Evolutionary conservation across 2,113 vertebrate species (phyloP), one percentile per base, ranked within the genome.

Genomic region (Nanorana parkeri): DNA sequence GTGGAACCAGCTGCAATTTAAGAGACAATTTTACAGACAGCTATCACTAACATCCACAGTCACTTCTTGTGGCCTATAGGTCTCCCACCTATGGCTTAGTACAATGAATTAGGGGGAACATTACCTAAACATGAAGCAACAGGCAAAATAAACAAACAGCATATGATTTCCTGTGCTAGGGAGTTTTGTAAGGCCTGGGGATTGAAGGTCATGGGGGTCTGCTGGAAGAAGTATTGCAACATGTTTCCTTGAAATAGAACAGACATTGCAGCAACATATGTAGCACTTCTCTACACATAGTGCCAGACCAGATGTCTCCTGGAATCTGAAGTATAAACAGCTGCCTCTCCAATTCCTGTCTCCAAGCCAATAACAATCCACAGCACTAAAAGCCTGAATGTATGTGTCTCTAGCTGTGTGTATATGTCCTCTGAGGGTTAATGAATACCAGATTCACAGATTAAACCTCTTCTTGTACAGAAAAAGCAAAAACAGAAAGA

Each of bases 251-350:
- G 80, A 66, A 75, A 71, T 47, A 28, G 19, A 58, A 24, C 63
- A 28, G 71, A 13, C 17, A 20, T 65, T 54, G 80, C 20, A n/a
- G 69, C 63, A 41, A 51, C 80, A 82, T 75, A 58, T 67, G 80
- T 67, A 82, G 67, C 47, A 51, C 63, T 67, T 82, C 80, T 73
- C 26, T n/a, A 52, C 24, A 10, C 71, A 26, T 7, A 26, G 54
- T 67, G 61, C 71, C 61, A 67, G 71, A 51, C 80, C 80, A 82
- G 80, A 82, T 82, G 80, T 82, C 69, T 82, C 61, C 26, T 75
- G 80, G 80, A 82, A 82, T 82, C 71, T 75, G 71, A 71, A 82
- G 80, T 24, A 67, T 65, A 82, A 82, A 75, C 80, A 82, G 80
- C 80, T 67, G 80, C 21, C 47, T 81, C 56, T 55, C 61, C 24